Percentiles rank a stretch among this genome's conserved stretches.
Evolutionary conservation across 2,797 vertebrate species (phyloP).

Genomic region (Parauchenoglanis ngamensis): DNA sequence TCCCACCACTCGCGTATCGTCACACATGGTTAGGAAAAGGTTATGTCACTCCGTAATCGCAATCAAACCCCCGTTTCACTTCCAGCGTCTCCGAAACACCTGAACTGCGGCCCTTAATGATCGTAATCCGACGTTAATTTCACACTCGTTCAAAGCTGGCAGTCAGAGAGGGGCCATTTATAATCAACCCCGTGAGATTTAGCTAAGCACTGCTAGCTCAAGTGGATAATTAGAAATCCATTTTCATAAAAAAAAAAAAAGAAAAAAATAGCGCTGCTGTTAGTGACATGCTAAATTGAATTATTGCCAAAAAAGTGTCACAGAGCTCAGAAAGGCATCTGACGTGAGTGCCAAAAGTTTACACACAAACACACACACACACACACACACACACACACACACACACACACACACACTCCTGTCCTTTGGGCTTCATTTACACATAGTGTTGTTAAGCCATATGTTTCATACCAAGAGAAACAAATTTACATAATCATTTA

Average conservation of each 20-base stretch:
- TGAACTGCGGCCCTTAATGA: constrained; percentile 1
- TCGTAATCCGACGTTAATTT: constrained; percentile 19
- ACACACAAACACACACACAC: background rate
- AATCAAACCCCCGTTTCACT: background rate
- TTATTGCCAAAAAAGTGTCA: constrained; percentile 6
- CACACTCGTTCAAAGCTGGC: background rate
- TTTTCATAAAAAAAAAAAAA: constrained; percentile 13
- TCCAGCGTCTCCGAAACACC: background rate
- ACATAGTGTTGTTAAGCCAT: background rate
- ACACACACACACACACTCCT: background rate
- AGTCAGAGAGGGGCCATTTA: constrained; percentile 25
- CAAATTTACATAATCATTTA: background rate
- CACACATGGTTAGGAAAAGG: background rate
- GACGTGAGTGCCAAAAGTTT: background rate
- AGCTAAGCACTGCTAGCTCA: constrained; percentile 14
- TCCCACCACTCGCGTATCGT: background rate
- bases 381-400: background rate
- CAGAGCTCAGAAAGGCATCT: background rate
- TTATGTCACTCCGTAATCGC: background rate
- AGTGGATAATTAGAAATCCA: constrained; percentile 37
- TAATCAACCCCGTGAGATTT: constrained; percentile 23
- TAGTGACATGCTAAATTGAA: background rate
- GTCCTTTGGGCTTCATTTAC: too few species aligned
- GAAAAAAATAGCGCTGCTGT: background rate
- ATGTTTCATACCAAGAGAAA: background rate